Percentiles rank a stretch among this genome's conserved stretches.
These are phyloP conservation scores for Mionectes olivaceus DNA, from an alignment of 2,797 vertebrate species.

Conservation along the genomic window DNA sequence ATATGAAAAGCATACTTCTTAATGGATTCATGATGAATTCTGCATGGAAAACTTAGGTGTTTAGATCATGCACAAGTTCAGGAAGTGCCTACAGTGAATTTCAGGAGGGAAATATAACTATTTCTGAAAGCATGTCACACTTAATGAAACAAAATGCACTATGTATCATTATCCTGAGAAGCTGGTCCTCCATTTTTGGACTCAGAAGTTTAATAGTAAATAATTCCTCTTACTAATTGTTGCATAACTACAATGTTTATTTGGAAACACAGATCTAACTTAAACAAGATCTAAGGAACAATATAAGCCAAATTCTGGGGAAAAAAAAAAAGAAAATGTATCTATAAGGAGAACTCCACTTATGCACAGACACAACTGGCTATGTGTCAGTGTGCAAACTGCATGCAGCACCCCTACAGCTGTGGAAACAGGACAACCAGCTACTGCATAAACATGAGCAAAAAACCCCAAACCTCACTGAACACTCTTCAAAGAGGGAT, in stretches of 20 bases:
- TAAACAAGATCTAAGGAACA: neutral
- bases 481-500: neutral
- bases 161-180: neutral
- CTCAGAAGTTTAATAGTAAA: neutral
- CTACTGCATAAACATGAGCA: neutral
- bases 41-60: neutral
- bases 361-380: neutral
- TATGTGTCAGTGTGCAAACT: neutral
- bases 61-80: neutral
- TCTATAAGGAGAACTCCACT: neutral
- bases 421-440: neutral
- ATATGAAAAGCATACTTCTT: neutral
- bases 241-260: neutral
- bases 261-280: neutral
- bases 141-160: neutral
- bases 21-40: neutral
- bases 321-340: no score
- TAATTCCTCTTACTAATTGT: neutral
- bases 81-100: neutral
- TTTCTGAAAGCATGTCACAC: neutral
- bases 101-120: neutral
- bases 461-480: neutral
- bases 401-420: neutral
- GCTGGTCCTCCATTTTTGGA: neutral
- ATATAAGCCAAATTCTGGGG: neutral